Evolutionary conservation across 2,888 invertebrate genomes (phyloP).

Genomic region (Deladenus siricidicola): DNA sequence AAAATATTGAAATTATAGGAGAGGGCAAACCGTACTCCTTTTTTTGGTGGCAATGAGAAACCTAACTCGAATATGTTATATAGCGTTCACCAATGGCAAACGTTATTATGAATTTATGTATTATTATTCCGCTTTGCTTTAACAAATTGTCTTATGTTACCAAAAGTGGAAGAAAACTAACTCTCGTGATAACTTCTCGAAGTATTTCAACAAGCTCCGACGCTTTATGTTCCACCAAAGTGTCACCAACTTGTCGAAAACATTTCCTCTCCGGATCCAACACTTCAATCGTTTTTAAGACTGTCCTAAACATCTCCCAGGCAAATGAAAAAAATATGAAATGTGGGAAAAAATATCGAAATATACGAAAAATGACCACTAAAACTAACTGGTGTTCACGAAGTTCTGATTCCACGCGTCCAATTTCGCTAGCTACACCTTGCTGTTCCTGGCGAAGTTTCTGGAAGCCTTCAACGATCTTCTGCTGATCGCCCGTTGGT

Average conservation of each 20-base stretch:
- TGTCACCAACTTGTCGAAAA: constrained; percentile 39
- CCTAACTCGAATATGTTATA: no score
- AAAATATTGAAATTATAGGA: no score
- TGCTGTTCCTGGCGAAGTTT: constrained; percentile 41
- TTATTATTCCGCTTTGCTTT: no score
- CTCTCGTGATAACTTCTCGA: constrained; percentile 12
- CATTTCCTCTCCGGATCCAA: constrained; percentile 36
- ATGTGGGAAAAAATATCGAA: background rate
- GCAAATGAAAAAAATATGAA: background rate
- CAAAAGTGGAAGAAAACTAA: constrained; percentile 1
- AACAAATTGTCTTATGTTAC: no score
- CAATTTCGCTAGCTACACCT: constrained; percentile 34
- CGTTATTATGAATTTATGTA: no score
- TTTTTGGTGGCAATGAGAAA: no score
- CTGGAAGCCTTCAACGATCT: constrained; percentile 41
- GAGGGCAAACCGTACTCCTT: no score
- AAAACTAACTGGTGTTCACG: constrained; percentile 15
- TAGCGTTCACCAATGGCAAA: no score
- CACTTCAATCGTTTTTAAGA: constrained; percentile 33
- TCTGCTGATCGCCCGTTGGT: constrained; percentile 30
- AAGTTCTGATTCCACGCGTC: constrained; percentile 32
- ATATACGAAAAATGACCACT: background rate
- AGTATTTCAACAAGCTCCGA: constrained; percentile 8
- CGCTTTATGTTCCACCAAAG: constrained; percentile 36
- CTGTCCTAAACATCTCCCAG: constrained; percentile 16